Evolutionary conservation across 2,888 invertebrate species (phyloP), one percentile per base, ranked within the genome.

Genomic region (Panopea generosa): DNA sequence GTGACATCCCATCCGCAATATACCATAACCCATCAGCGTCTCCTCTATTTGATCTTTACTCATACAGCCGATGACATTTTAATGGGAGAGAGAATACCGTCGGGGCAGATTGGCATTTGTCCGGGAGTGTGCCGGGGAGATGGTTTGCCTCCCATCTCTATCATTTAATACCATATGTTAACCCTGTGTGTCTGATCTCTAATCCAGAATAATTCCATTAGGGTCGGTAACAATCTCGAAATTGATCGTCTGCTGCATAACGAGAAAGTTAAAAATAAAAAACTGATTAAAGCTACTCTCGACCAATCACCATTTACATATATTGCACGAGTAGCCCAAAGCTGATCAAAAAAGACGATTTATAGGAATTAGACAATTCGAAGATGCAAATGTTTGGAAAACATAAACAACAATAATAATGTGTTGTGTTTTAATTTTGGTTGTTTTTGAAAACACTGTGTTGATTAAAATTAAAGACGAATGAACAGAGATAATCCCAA

Each of bases 161-260:
- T 27, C 53, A 53, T 53, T 53, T 53, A 53, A 53, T 53, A 53
- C 53, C 53, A 53, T 53, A 53, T 53, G 53, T 53, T 53, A 27
- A 27, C 24, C 53, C 53, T 24, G 24, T 27, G 24, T n/a, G 11
- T 53, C 29, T 29, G 24, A 53, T 53, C 53, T 53, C 24, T 53
- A 53, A 53, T 53, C 53, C 53, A 18, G 33, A 20, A 20, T 57
- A 40, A 57, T 40, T 43, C 57, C 57, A 57, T 57, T 57, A 57
- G 24, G 11, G 38, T 22, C 14, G 9, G 22, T 57, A 43, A 57
- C 26, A 38, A 57, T 57, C 24, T 40, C 38, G 24, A 14, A 57
- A 57, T 57, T 57, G 57, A 57, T 57, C 53, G 53, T 26, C 16
- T 27, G 14, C 16, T 16, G 53, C 24, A 7, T 53, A 53, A 53